Base-by-base conservation (phyloP, 2,888 invertebrate species). In the Choreutis nemorana region DNA sequence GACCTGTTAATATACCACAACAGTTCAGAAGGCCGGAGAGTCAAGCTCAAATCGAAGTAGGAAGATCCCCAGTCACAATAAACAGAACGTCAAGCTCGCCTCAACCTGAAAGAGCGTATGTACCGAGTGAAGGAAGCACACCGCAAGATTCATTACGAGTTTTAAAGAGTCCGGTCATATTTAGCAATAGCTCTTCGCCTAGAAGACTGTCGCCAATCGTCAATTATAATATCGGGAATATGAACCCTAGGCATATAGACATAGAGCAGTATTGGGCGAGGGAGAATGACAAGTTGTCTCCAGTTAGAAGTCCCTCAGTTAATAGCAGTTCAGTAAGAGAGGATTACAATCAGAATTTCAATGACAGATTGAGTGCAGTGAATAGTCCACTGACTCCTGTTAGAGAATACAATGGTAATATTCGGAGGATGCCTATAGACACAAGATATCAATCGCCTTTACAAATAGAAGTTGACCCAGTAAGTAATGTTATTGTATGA, bases 391-490 rank as follows among this genome's bases (percentile, higher is more conserved):
- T 68, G 50, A 56, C 55, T 18, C 55, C 61, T 2, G 43, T 55
- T 28, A 58, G 55, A 25, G 68, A 67, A 31, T 64, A 55, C 41
- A 78, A 79, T 40, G 79, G 80, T 12, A 79, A 73, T 36, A 38
- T 58, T 15, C 60, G 56, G 45, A 54, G 57, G 39, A 33, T 45
- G 29, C 52, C 55, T 7, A 36, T 64, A 10, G 66, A 77, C 38
- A 44, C 64, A 10, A 55, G 64, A 50, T 68, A 81, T 57, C 58
- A 67, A 41, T 72, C 65, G 30, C 84, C 84, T 13, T 72, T 89
- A 40, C 75, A 81, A 36, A 78, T 90, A 35, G 83, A 87, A 48
- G 83, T 89, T 35, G 87, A 89, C 67, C 83, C 86, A 50, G 90
- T 89, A 78, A 80, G 81, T 81, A n/a, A n/a, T n/a, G n/a, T n/a